Evolutionary conservation across 2,888 invertebrate species (phyloP), one percentile per base, ranked within the genome.

Genomic region (Nomada fabriciana): DNA sequence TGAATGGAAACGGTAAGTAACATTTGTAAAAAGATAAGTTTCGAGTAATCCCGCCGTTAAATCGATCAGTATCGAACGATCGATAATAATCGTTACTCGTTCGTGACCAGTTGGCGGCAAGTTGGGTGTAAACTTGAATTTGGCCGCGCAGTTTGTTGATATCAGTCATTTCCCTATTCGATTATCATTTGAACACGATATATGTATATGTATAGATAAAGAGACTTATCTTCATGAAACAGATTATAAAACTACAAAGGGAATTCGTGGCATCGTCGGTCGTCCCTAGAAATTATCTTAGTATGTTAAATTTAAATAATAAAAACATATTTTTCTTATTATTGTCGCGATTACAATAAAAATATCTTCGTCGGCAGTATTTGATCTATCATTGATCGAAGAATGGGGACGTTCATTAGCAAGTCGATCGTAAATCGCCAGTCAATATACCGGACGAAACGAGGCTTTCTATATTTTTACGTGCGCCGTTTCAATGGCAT

Each of bases 1-100:
- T 18, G 42, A 60, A 75, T 25, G 7, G 3, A 42, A 11, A 36
- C 67, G 36, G 76, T 76, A 76, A 76, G 55, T 75, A 20, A 18
- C 7, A 25, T 20, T 7, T 20, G 11, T 42, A 13, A 63, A 23
- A 42, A 18, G 9, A 25, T 13, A 10, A 13, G 29, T 2, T 55
- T 15, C 9, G 11, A 11, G 53, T 63, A 5, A 10, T 71, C 60
- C 2, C 52, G 52, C 18, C 23, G 23, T 59, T 20, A 20, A 53
- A 65, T 23, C 36, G 29, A 53, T 53, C 7, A 15, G n/a, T 15
- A 65, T 53, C 23, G 15, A 42, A 13, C 2, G 20, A 47, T 53
- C 13, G 15, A 55, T 71, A 71, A 55, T 29, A 53, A 53, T 10
- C 18, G 20, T 29, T 42, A 42, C 15, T 25, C 15, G 25, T 60